Evolutionary conservation across 2,797 vertebrate species (phyloP).

Genomic region (Eulemur rubriventer): DNA sequence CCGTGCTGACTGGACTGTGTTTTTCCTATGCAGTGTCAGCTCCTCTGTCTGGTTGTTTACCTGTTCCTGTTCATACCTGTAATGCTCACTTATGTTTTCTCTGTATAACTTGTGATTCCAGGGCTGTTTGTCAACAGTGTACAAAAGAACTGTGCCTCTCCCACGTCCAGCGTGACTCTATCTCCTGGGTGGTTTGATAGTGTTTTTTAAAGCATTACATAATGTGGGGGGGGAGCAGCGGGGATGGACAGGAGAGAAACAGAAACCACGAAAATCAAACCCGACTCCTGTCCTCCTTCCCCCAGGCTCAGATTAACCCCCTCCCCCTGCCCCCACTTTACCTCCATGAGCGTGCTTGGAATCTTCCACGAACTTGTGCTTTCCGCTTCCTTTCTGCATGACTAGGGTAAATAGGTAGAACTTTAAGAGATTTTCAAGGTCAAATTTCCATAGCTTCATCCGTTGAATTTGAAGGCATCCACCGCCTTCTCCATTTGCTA

Average conservation of each 20-base stretch:
- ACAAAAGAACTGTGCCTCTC: conserved; percentile 93
- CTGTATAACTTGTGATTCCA: conserved; percentile 90
- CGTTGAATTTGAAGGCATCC: conserved; percentile 75
- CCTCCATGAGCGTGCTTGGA: conserved; percentile 85
- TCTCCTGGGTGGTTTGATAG: conserved; percentile 85
- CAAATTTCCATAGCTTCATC: conserved; percentile 78
- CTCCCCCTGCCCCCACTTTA: conserved; percentile 81
- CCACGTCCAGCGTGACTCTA: conserved; percentile 92
- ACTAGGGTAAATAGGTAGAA: conserved; percentile 80
- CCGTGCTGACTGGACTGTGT: conserved; percentile 93
- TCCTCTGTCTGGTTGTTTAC: conserved; percentile 90
- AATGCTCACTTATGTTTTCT: conserved; percentile 90
- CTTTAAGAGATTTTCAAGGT: conserved; percentile 82
- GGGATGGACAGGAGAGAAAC: conserved; percentile 16
- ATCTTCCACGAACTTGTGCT: conserved; percentile 82
- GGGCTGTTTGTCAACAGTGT: conserved; percentile 92
- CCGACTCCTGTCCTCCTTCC: conserved; percentile 10
- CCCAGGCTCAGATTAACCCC: conserved; percentile 63
- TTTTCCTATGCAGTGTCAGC: conserved; percentile 96
- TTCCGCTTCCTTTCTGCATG: conserved; percentile 85
- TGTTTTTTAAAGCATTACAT: conserved; percentile 81
- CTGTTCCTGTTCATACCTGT: conserved; percentile 94
- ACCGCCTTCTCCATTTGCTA: conserved; percentile 84
- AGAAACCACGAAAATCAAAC: not conserved
- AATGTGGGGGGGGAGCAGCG: conserved; percentile 55